Evolutionary conservation across 1,140 invertebrate species (phyloP), one percentile per base, ranked within the genome.

Genomic region (Polypedilum pembai): DNA sequence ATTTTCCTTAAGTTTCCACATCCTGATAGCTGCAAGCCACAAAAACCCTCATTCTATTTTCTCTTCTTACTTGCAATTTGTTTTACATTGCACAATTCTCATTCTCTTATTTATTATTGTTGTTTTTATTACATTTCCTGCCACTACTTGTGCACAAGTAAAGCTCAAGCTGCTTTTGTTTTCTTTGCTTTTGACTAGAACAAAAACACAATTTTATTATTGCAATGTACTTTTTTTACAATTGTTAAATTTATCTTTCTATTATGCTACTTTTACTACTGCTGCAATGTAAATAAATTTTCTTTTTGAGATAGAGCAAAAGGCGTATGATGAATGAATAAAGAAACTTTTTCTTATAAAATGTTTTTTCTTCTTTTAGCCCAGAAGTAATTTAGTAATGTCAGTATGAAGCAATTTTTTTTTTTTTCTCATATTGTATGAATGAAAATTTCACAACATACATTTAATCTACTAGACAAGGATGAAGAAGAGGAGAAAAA

Each of bases 321-420:
- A n/a, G n/a, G n/a, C n/a, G n/a, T 33, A 33, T 33, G 24, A 33
- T 33, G 24, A 33, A 33, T 33, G 24, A 33, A 33, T 33, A 5
- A 33, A 33, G 24, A 33, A 33, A 4, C 8, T 56, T 56, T 3
- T 56, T 56, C 12, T 12, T 56, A 15, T 56, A 12, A 56, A 56
- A 3, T 15, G 45, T 56, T 12, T 56, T 56, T 56, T 56, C 12
- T 56, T 56, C 8, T n/a, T 15, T n/a, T 56, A 12, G 45, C 45
- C 45, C 45, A 56, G 45, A 56, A 56, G 45, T 56, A 56, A 56
- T 56, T 56, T 56, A 56, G 45, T 56, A 56, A 56, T 56, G 45
- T 56, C 45, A 56, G 45, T 56, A 56, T 15, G 12, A 56, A 56
- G 45, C 12, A 56, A 56, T 56, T 56, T 56, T 15, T 56, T 56